These are phyloP conservation scores for Polyploca ridens DNA, from an alignment of 2,888 invertebrate genomes.

Conservation along the genomic window DNA sequence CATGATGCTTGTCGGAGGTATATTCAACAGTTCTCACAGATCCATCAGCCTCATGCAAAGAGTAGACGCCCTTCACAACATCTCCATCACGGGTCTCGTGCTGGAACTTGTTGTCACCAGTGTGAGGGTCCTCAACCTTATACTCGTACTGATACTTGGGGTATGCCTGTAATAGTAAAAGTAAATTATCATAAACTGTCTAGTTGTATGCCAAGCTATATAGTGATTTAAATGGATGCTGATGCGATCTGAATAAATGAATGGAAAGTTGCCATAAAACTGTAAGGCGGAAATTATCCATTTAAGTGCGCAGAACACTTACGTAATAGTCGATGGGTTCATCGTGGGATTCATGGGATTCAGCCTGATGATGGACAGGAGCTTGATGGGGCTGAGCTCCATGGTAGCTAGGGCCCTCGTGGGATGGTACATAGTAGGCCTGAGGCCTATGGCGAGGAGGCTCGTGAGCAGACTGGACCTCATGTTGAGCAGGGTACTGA, in stretches of 20 bases:
- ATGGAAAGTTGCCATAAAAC: slow-evolving; percentile 68
- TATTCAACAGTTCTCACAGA: slow-evolving; percentile 86
- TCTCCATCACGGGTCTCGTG: slow-evolving; percentile 85
- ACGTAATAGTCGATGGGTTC: slow-evolving; percentile 79
- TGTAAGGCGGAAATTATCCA: slow-evolving; percentile 33
- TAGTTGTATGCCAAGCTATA: slow-evolving; percentile 39
- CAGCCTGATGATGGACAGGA: slow-evolving; percentile 45
- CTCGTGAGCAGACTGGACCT: slow-evolving; percentile 40
- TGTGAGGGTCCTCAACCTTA: slow-evolving; percentile 85
- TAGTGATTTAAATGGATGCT: slow-evolving; percentile 49
- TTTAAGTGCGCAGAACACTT: slow-evolving; percentile 45
- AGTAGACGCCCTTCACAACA: slow-evolving; percentile 86
- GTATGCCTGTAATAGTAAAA: slow-evolving; percentile 70
- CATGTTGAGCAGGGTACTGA: slow-evolving; percentile 43
- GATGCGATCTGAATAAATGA: slow-evolving; percentile 60
- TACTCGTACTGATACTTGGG: slow-evolving; percentile 86
- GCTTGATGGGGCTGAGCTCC: slow-evolving; percentile 35
- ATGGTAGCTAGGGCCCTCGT: slow-evolving; percentile 27
- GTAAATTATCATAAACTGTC: slow-evolving; percentile 35
- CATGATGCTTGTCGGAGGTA: slow-evolving; percentile 83
- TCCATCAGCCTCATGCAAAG: slow-evolving; percentile 85
- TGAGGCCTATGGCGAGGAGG: slow-evolving; percentile 32
- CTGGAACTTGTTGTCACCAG: slow-evolving; percentile 86
- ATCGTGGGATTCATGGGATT: slow-evolving; percentile 56
- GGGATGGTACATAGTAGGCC: slow-evolving; percentile 29